Percentiles rank a stretch among this genome's conserved stretches.
Conservation (phyloP, 2,113 vertebrate genomes). For the Heterotilapia buettikoferi region DNA sequence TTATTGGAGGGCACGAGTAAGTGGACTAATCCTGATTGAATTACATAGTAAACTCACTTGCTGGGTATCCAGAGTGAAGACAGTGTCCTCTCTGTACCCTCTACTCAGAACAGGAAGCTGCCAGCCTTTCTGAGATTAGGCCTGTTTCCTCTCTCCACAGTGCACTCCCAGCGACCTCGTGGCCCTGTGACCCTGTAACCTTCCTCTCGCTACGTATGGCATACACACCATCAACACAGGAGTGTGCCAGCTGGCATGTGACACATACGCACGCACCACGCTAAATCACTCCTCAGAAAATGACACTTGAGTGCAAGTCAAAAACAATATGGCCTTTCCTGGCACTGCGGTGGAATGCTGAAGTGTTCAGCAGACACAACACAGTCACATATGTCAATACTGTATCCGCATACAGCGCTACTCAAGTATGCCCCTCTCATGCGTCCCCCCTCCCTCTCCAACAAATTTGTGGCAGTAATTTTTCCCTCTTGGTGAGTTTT, state of each 20-base stretch:
- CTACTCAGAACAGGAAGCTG: conserved; percentile 71
- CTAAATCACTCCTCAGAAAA: conserved; percentile 56
- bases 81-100: conserved; percentile 72
- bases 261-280: neutral
- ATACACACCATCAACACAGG: conserved; percentile 39
- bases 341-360: conserved; percentile 61
- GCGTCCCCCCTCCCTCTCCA: neutral
- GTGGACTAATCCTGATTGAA: conserved; percentile 65
- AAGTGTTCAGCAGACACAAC: conserved; percentile 70
- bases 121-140: conserved; percentile 75
- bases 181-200: conserved; percentile 55
- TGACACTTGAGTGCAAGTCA: conserved; percentile 59
- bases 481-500: conserved; percentile 67
- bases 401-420: conserved; percentile 48
- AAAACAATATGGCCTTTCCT: conserved; percentile 71
- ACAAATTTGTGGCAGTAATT: conserved; percentile 70
- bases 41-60: conserved; percentile 53
- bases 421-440: neutral
- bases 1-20: conserved; percentile 42
- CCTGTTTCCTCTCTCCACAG: conserved; percentile 69
- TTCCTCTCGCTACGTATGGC: conserved; percentile 58
- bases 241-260: conserved; percentile 50
- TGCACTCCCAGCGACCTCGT: conserved; percentile 65
- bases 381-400: conserved; percentile 63
- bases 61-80: conserved; percentile 45